Conservation (phyloP, 2,113 vertebrate genomes). For the Cynopterus brachyotis region DNA sequence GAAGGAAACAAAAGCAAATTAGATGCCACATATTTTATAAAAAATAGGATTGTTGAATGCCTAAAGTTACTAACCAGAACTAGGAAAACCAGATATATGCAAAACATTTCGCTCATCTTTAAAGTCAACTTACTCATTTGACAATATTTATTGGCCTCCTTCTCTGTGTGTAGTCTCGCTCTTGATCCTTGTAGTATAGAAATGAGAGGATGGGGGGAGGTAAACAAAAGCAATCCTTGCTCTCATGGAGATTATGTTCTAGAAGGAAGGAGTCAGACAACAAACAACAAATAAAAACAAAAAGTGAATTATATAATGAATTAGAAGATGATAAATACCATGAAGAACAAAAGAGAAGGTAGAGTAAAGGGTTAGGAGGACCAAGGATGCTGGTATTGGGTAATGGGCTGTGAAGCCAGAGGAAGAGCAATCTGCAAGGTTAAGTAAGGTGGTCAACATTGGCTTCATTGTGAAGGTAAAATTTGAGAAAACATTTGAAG, state of each 20-base stretch:
- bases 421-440: neutral
- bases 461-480: neutral
- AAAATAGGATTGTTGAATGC: constrained; percentile 1
- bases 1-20: neutral
- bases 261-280: neutral
- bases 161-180: neutral
- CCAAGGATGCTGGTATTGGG: neutral
- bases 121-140: neutral
- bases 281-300: neutral
- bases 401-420: neutral
- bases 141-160: neutral
- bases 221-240: neutral
- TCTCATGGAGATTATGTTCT: neutral
- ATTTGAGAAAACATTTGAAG: neutral
- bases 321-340: neutral
- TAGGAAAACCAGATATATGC: neutral
- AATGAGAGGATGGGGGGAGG: too few species aligned
- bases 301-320: neutral
- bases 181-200: neutral
- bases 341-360: neutral
- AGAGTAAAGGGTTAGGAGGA: neutral
- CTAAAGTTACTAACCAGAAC: neutral
- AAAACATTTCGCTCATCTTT: neutral
- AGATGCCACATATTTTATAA: neutral
- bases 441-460: neutral